Base-by-base conservation (phyloP, 2,888 invertebrate species). In the Cepaea hortensis region DNA sequence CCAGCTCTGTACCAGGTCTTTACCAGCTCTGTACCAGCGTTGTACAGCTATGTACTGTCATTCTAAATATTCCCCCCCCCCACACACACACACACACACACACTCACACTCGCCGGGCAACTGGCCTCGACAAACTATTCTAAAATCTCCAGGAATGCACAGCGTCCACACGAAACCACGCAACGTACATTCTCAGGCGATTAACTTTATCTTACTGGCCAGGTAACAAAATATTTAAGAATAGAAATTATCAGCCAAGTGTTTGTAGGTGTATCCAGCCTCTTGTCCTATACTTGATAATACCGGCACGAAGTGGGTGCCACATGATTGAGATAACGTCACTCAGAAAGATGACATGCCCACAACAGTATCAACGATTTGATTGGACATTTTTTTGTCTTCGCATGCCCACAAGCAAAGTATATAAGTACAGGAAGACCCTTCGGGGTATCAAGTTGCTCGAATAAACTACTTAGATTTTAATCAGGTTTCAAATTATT, bases 241-340 rank as follows among this genome's bases (percentile, higher is more conserved):
- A 62, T 65, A 15, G 11, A 20, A 80, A 23, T 80, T 80, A 80
- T 80, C 80, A 80, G 80, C 55, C 80, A 62, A 65, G 80, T 80
- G 35, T 80, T 80, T 80, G 80, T 80, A 65, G 62, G 80, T 65
- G 80, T 80, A 80, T 80, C 35, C 35, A 80, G n/a, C 35, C 55
- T 48, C 46, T 65, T 55, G 62, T 80, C 20, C 80, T 48, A 46
- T 62, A 80, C 80, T 62, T 46, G 65, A 80, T 80, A 80, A 80
- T 65, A 80, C 6, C 6, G 46, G 9, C 23, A 62, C 23, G 18
- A 79, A 79, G 35, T 80, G 62, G 65, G 80, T 80, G 62, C 80
- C 80, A 65, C 80, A 80, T 80, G 65, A 35, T 65, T 80, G 3
- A 62, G 62, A 80, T 77, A 77, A 77, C 77, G 55, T 20, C 65